phyloP scores from a whole-genome alignment of 2,797 vertebrate genomes.

The Oceanodroma leucorhoa region DNA sequence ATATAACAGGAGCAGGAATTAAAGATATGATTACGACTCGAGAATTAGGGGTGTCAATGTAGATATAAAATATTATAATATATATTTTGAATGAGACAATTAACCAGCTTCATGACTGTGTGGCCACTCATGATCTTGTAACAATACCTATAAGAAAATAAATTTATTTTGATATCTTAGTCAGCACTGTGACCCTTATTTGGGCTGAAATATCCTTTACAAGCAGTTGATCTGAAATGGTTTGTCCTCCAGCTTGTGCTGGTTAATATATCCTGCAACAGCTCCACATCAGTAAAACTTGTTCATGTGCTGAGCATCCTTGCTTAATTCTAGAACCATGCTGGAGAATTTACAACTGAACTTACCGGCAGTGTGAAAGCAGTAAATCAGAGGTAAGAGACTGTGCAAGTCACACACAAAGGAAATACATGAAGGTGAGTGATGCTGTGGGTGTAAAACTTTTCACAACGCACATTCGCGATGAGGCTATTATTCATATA shows the following conservation, averaged over 20 bases:
- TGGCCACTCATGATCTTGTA: background rate
- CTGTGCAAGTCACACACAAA: background rate
- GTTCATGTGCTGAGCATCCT: background rate
- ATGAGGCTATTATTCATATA: background rate
- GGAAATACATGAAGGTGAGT: accelerated
- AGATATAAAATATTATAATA: background rate
- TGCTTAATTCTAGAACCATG: background rate
- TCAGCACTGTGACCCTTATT: background rate
- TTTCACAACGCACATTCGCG: background rate
- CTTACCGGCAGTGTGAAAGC: background rate
- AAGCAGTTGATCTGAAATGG: background rate
- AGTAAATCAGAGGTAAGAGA: background rate
- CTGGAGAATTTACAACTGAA: background rate
- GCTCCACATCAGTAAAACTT: background rate
- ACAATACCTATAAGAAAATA: background rate
- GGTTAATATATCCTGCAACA: background rate
- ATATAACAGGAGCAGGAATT: background rate
- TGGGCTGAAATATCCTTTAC: background rate
- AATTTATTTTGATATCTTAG: background rate
- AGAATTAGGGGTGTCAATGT: background rate
- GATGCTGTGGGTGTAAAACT: background rate
- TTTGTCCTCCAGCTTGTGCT: background rate
- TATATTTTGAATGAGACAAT: background rate
- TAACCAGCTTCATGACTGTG: background rate
- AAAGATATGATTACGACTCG: background rate